Conservation (phyloP, 2,113 vertebrate species). For the Diglossa brunneiventris region DNA sequence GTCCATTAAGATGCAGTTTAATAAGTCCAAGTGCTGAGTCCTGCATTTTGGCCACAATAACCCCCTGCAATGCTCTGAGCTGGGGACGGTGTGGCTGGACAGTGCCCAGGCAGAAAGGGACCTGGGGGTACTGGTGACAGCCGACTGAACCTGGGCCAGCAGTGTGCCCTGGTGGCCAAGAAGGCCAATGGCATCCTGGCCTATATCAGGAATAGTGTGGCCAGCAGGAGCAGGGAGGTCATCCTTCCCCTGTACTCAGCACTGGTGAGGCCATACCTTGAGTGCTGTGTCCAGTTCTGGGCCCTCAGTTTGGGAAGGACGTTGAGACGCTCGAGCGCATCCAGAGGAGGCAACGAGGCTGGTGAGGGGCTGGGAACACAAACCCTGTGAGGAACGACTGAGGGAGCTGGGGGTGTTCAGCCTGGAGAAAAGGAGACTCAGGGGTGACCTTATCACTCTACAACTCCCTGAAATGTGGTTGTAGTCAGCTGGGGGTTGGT, state of each 20-base stretch:
- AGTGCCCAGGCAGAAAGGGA: not conserved
- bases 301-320: not conserved
- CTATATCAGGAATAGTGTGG: not conserved
- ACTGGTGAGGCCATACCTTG: not conserved
- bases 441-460: not conserved
- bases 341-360: not conserved
- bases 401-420: not conserved
- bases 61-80: not conserved
- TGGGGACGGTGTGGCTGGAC: not conserved
- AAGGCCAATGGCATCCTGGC: not conserved
- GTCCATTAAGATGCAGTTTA: not conserved
- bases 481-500: not conserved
- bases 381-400: not conserved
- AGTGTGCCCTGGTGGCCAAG: not conserved
- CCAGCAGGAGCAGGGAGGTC: not conserved
- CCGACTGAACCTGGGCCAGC: not conserved
- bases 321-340: rapidly evolving
- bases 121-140: not conserved
- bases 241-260: not conserved
- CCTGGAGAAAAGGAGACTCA: not conserved
- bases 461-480: not conserved
- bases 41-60: not conserved
- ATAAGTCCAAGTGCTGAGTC: not conserved
- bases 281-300: not conserved
- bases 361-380: not conserved